A percentile compares a stretch with the other conserved stretches of the same genome.
These are phyloP conservation scores for Notolabrus celidotus DNA, from an alignment of 2,797 vertebrate species.

Conservation along the genomic window DNA sequence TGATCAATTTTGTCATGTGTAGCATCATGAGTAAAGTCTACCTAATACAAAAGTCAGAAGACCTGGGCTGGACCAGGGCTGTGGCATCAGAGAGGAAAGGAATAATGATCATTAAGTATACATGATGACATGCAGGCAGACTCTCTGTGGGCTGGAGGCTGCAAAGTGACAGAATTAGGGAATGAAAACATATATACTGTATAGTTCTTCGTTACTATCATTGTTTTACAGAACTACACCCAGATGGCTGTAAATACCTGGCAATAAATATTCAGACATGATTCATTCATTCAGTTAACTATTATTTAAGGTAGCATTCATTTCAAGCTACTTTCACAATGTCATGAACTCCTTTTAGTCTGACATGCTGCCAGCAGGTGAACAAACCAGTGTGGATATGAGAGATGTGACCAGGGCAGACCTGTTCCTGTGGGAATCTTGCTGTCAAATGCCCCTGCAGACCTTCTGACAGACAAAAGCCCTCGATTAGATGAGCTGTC, in stretches of 20 bases:
- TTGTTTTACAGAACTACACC: too few relatives aligned
- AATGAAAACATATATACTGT: too few relatives aligned
- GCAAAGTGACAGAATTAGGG: too few relatives aligned
- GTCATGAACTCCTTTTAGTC: slow-evolving; percentile 26
- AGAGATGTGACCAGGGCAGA: slow-evolving; percentile 46
- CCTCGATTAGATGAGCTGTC: slow-evolving; percentile 71
- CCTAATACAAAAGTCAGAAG: too few relatives aligned
- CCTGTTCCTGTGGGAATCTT: slow-evolving; percentile 42
- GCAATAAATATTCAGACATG: too few relatives aligned
- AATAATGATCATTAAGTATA: slow-evolving; percentile 30
- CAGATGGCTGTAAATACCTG: slow-evolving; percentile 10
- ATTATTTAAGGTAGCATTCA: not conserved
- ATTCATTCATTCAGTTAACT: too few relatives aligned
- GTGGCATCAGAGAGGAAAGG: slow-evolving; percentile 42
- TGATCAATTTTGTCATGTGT: too few relatives aligned
- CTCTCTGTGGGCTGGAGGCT: too few relatives aligned
- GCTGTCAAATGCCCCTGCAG: slow-evolving; percentile 54
- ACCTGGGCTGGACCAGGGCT: too few relatives aligned
- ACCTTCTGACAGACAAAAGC: slow-evolving; percentile 56
- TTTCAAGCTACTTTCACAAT: slow-evolving; percentile 12
- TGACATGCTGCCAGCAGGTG: slow-evolving; percentile 49
- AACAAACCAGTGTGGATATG: slow-evolving; percentile 48
- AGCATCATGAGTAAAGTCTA: too few relatives aligned
- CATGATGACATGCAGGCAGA: not conserved
- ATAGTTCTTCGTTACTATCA: too few relatives aligned